These are phyloP conservation scores for Oceanites oceanicus DNA, from an alignment of 2,113 vertebrate genomes.

Conservation along the genomic window DNA sequence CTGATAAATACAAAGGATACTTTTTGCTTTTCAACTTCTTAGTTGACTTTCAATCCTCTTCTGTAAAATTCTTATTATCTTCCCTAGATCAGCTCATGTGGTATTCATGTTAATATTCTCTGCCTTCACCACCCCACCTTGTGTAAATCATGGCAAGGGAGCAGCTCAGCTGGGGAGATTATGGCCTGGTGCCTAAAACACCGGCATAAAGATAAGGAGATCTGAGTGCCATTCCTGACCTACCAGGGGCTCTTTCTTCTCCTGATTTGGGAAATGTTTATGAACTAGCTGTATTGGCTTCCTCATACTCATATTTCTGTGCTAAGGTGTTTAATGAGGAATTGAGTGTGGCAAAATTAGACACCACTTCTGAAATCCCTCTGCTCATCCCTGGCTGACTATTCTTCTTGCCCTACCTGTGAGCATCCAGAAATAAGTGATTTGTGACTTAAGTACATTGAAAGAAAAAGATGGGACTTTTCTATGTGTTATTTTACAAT, in stretches of 20 bases:
- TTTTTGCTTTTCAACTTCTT: not conserved
- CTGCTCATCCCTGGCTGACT: not conserved
- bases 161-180: not conserved
- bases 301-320: not conserved
- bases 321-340: not conserved
- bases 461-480: not conserved
- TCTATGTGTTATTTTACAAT: not conserved
- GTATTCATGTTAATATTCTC: not conserved
- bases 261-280: not conserved
- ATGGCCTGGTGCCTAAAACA: not conserved
- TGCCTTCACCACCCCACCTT: not conserved
- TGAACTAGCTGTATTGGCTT: not conserved
- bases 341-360: not conserved
- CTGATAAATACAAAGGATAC: not conserved
- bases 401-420: not conserved
- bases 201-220: not conserved
- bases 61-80: not conserved
- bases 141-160: not conserved
- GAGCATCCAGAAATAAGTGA: not conserved
- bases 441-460: not conserved
- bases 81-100: not conserved
- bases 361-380: not conserved
- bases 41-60: not conserved
- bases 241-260: not conserved
- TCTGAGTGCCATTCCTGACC: not conserved